phyloP scores from a whole-genome alignment of 2,888 invertebrate species.

The Agapostemon virescens region DNA sequence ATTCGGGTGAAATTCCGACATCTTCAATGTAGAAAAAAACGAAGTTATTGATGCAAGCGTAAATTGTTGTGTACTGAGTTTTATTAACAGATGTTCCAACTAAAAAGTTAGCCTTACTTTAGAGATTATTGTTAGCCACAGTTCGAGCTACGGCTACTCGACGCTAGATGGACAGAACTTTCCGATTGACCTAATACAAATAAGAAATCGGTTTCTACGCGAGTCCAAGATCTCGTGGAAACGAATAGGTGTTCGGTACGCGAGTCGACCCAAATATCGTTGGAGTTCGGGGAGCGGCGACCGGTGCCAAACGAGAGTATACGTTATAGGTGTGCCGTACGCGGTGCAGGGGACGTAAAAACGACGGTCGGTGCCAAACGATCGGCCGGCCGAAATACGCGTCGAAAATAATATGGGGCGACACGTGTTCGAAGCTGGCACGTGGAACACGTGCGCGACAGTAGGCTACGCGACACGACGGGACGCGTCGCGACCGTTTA shows the following conservation, averaged over 20 bases:
- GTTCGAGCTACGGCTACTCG: no score
- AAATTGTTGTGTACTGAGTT: no score
- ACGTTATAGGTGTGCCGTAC: not conserved
- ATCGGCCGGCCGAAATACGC: not conserved
- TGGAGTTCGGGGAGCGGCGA: not conserved
- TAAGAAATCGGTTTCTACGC: no score
- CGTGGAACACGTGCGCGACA: not conserved
- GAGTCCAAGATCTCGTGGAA: not conserved
- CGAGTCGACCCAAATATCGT: conserved; percentile 6
- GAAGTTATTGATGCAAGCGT: no score
- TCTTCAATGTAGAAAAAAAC: no score
- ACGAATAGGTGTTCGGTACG: not conserved
- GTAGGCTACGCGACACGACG: no score
- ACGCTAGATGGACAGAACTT: no score
- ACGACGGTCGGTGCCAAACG: not conserved
- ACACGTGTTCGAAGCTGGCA: conserved; percentile 2
- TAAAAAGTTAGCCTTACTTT: no score
- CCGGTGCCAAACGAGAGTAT: not conserved
- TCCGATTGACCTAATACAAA: no score
- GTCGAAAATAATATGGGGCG: not conserved
- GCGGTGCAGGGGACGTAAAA: not conserved
- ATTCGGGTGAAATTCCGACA: no score
- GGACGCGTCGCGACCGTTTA: not conserved
- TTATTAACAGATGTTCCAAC: no score
- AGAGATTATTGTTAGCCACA: no score